Conservation (phyloP, 2,113 vertebrate genomes). For the Neotoma lepida region DNA sequence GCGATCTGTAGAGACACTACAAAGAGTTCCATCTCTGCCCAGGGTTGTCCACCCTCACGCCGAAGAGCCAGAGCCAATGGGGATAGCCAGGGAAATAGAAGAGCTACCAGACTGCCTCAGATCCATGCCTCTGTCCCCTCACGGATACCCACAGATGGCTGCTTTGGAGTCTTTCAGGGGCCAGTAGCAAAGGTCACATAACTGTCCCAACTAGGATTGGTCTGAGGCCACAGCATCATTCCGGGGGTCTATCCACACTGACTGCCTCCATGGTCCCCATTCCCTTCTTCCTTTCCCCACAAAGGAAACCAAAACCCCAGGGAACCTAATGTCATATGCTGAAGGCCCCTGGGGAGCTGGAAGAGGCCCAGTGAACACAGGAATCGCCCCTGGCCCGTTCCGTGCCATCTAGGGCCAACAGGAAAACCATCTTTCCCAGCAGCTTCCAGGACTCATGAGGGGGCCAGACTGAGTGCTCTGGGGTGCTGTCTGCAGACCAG, state of each 20-base stretch:
- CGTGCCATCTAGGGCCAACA: not conserved
- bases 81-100: not conserved
- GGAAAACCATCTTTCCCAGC: constrained; percentile 24
- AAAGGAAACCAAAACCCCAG: not conserved
- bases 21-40: no score
- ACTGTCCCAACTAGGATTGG: not conserved
- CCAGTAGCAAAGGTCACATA: not conserved
- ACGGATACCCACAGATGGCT: not conserved
- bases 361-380: not conserved
- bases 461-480: not conserved
- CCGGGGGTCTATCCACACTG: not conserved
- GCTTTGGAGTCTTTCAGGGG: not conserved
- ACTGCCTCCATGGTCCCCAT: not conserved
- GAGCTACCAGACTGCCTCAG: not conserved
- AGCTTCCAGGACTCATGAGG: not conserved
- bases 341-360: not conserved
- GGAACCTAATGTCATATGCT: not conserved
- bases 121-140: not conserved
- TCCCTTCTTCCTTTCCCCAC: not conserved
- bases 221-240: not conserved
- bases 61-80: not conserved
- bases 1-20: not conserved
- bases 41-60: not conserved
- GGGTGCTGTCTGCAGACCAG: constrained; percentile 9
- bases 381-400: not conserved